phyloP scores from a whole-genome alignment of 1,140 invertebrate genomes.

The Drosophila nasuta region DNA sequence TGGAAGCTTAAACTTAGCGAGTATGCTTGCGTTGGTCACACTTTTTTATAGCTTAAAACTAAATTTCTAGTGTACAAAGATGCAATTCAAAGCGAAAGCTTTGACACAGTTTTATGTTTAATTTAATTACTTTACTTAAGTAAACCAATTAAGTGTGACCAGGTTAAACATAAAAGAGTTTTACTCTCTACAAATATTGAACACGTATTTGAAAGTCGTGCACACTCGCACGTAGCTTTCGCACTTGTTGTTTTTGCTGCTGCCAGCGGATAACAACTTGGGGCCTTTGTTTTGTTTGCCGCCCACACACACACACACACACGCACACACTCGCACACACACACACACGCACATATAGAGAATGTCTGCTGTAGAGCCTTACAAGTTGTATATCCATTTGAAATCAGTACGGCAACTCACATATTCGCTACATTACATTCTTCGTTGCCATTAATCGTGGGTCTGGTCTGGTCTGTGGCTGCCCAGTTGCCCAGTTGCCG shows the following conservation, averaged over 20 bases:
- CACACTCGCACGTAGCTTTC: constrained; percentile 1
- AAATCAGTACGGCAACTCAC: constrained; percentile 77
- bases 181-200: neutral
- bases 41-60: too few relatives aligned
- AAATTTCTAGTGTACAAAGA: too few relatives aligned
- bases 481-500: constrained; percentile 37
- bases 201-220: neutral
- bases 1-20: too few relatives aligned
- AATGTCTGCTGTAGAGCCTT: neutral
- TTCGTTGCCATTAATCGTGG: constrained; percentile 79
- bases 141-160: too few relatives aligned
- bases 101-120: too few relatives aligned
- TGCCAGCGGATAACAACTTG: constrained; percentile 46
- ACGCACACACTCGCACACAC: constrained; percentile 11
- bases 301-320: constrained; percentile 31
- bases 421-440: constrained; percentile 80
- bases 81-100: too few relatives aligned
- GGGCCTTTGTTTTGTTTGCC: constrained; percentile 59
- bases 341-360: neutral
- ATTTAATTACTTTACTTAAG: too few relatives aligned
- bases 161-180: too few relatives aligned
- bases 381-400: constrained; percentile 51
- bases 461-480: constrained; percentile 19
- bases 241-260: constrained; percentile 59
- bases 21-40: too few relatives aligned